Conservation (phyloP, 2,113 vertebrate genomes). For the Pogonocichla stellata region DNA sequence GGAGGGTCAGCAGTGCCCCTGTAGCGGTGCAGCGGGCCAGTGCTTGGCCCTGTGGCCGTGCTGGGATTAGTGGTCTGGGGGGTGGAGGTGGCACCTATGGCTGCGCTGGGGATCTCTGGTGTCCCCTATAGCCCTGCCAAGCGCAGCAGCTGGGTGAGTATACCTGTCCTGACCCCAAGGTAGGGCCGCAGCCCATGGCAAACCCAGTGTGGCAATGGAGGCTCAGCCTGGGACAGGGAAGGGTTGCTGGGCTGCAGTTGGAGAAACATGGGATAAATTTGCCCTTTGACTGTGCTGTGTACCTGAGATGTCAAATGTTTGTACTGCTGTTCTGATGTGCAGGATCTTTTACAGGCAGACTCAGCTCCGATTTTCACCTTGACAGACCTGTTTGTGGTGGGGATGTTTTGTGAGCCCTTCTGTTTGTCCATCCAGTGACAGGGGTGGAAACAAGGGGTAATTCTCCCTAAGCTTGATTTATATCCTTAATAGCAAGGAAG, state of each 20-base stretch:
- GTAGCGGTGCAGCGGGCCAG: not conserved
- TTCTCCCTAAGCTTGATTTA: not conserved
- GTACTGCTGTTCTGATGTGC: not conserved
- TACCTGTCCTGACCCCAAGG: not conserved
- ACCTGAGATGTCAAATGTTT: not conserved
- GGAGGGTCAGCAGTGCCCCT: not conserved
- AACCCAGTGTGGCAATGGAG: accelerated
- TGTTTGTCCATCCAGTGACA: not conserved
- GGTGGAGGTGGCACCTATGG: not conserved
- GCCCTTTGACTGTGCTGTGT: not conserved
- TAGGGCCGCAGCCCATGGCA: not conserved
- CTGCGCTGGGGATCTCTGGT: too few species aligned
- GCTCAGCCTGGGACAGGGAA: not conserved
- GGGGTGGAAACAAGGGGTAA: not conserved
- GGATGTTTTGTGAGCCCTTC: not conserved
- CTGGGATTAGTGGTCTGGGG: accelerated
- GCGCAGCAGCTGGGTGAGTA: accelerated
- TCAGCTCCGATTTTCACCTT: not conserved
- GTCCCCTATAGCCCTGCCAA: accelerated
- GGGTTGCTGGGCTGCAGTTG: not conserved
- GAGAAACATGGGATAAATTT: not conserved
- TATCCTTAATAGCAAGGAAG: not conserved
- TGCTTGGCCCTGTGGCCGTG: not conserved
- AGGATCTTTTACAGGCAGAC: not conserved
- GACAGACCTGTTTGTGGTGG: not conserved